A percentile compares a stretch with the other conserved stretches of the same genome.
Conservation (phyloP, 2,113 vertebrate genomes). For the Cathartes aura region DNA sequence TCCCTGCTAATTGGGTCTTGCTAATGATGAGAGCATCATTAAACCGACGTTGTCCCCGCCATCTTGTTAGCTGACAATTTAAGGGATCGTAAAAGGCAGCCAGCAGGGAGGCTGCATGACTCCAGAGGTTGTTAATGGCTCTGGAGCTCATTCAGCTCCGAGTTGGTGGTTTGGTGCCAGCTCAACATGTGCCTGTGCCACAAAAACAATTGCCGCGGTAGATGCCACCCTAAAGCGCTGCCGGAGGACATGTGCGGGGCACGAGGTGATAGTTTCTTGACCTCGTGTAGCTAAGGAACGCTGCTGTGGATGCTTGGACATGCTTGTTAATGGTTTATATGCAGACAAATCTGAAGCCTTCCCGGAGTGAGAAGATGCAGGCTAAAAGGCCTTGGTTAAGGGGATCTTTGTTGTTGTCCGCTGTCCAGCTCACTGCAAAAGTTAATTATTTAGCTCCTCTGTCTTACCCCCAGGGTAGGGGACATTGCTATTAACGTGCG, state of each 20-base stretch:
- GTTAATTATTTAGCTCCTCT: neutral
- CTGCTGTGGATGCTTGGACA: neutral
- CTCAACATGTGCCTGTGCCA: neutral
- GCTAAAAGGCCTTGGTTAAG: neutral
- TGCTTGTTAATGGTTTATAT: neutral
- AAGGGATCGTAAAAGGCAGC: slow-evolving; percentile 9
- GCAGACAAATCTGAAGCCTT: neutral
- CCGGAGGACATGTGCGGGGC: neutral
- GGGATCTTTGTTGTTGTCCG: neutral
- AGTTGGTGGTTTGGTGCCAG: neutral
- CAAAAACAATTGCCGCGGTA: neutral
- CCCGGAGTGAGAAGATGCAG: neutral
- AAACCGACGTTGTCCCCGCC: neutral
- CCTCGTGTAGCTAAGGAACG: fast-evolving
- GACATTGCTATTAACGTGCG: fast-evolving
- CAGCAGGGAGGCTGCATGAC: neutral
- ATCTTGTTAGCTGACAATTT: slow-evolving; percentile 60
- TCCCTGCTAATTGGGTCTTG: slow-evolving; percentile 34
- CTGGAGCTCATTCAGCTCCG: neutral
- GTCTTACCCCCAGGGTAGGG: neutral
- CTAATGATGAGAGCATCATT: slow-evolving; percentile 32
- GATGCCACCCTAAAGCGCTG: neutral
- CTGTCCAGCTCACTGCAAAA: neutral
- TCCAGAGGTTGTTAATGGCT: slow-evolving; percentile 43
- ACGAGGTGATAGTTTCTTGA: neutral